phyloP scores from a whole-genome alignment of 2,113 vertebrate species.

The Myotis davidii region DNA sequence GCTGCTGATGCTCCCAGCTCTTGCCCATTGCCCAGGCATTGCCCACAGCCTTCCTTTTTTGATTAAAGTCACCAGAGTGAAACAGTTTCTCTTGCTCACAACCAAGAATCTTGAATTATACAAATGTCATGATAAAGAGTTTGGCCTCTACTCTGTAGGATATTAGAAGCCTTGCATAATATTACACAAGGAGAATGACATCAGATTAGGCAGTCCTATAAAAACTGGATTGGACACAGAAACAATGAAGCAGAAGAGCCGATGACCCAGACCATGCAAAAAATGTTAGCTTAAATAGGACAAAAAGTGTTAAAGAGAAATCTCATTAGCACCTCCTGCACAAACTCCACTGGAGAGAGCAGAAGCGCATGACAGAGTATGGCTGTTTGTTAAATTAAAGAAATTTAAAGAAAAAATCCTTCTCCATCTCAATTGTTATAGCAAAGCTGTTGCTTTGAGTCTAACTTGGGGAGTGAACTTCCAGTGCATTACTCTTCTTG shows the following conservation, averaged over 20 bases:
- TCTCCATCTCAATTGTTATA: not conserved
- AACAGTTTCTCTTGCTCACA: not conserved
- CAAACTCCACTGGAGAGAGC: not conserved
- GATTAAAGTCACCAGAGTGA: not conserved
- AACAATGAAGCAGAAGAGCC: not conserved
- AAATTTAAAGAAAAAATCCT: not conserved
- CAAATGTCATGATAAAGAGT: not conserved
- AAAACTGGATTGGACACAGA: not conserved
- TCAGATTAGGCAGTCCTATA: not conserved
- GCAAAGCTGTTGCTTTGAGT: not conserved
- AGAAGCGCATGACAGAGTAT: not conserved
- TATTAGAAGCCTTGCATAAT: not conserved
- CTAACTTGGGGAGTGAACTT: not conserved
- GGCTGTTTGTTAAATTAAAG: not conserved
- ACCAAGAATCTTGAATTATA: not conserved
- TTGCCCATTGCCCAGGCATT: rapidly evolving
- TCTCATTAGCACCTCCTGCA: not conserved
- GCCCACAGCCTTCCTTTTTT: not conserved
- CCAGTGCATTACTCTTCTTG: not conserved
- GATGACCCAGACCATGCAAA: not conserved
- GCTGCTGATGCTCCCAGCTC: not conserved
- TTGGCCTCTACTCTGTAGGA: not conserved
- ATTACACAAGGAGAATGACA: not conserved
- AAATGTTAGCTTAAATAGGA: not conserved
- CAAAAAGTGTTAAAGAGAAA: not conserved